A percentile compares a stretch with the other conserved stretches of the same genome.
Evolutionary conservation across 2,113 vertebrate genomes (phyloP).

Genomic region (Ellobius talpinus): DNA sequence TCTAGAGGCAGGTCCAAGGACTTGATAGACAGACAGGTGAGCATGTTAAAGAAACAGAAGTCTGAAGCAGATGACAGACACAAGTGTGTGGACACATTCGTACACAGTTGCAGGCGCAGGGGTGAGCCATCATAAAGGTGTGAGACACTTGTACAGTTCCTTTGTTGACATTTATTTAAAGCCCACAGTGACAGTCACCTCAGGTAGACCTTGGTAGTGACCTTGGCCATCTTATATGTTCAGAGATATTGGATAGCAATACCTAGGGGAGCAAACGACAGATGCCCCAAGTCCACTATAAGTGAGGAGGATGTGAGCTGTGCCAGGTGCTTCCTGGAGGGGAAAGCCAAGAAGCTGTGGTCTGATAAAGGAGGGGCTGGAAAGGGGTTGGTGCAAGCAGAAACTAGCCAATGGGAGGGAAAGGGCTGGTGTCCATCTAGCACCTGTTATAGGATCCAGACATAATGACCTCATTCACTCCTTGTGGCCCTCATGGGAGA

Average conservation of each 20-base stretch:
- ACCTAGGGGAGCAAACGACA: background rate
- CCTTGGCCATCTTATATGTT: background rate
- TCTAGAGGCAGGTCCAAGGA: background rate
- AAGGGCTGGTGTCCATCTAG: background rate
- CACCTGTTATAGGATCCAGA: no score
- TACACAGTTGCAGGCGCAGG: background rate
- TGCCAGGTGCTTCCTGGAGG: background rate
- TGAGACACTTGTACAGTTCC: background rate
- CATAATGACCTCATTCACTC: background rate
- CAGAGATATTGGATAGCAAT: background rate
- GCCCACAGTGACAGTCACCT: background rate
- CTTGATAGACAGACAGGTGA: background rate
- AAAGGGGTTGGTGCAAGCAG: no score
- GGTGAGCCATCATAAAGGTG: rapidly evolving
- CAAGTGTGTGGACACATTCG: background rate
- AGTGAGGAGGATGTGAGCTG: background rate
- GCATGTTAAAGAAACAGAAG: background rate
- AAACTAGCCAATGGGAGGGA: background rate
- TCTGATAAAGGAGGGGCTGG: background rate
- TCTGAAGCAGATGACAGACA: background rate
- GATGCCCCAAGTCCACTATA: rapidly evolving
- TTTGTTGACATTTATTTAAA: background rate
- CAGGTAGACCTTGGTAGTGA: background rate
- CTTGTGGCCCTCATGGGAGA: rapidly evolving
- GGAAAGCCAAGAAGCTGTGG: background rate